These are phyloP conservation scores for Avahi laniger DNA, from an alignment of 2,797 vertebrate species.

Conservation along the genomic window DNA sequence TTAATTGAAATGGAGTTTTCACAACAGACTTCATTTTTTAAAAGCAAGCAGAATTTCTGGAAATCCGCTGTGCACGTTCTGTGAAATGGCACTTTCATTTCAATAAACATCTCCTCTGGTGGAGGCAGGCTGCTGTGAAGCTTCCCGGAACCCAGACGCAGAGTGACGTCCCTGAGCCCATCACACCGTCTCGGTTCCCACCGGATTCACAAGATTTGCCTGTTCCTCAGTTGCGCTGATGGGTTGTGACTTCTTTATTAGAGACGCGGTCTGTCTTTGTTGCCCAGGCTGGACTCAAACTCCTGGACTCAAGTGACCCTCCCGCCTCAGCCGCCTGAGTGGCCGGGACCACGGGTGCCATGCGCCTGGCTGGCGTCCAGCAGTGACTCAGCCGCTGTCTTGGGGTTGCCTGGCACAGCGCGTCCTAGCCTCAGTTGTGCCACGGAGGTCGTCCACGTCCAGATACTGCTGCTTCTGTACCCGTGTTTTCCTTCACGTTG, in stretches of 20 bases:
- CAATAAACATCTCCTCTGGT: too few species aligned
- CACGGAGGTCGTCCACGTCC: rapidly evolving
- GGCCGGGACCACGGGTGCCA: too few species aligned
- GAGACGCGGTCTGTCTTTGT: too few species aligned
- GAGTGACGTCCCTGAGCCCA: background rate
- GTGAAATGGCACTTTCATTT: background rate
- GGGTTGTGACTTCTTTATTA: background rate
- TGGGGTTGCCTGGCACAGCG: rapidly evolving
- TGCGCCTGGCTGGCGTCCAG: too few species aligned
- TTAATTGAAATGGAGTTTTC: background rate
- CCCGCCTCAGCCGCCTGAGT: too few species aligned
- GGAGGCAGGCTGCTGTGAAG: background rate
- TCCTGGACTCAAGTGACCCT: too few species aligned
- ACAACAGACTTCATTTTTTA: background rate
- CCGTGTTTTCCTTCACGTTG: background rate
- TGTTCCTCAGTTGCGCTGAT: rapidly evolving
- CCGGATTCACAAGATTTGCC: rapidly evolving
- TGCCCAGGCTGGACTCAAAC: too few species aligned
- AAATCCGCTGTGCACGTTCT: too few species aligned
- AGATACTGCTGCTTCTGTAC: background rate
- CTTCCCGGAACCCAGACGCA: background rate
- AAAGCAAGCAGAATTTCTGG: background rate
- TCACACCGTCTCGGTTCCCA: rapidly evolving
- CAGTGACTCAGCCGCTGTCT: background rate
- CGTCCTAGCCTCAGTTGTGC: too few species aligned